Evolutionary conservation across 2,888 invertebrate genomes (phyloP).

Genomic region (Limnephilus marmoratus): DNA sequence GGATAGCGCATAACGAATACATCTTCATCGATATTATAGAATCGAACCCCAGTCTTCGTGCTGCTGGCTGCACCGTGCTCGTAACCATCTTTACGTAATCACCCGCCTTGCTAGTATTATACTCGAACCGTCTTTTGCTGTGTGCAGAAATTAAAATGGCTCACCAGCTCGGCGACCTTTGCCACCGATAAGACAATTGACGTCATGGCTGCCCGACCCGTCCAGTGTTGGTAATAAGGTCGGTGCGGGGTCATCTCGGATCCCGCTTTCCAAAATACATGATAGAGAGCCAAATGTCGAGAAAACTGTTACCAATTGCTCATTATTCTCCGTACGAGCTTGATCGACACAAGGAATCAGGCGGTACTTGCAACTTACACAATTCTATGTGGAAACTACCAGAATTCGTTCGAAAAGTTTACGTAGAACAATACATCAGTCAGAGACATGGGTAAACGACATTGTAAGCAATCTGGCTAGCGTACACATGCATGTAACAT

Average conservation of each 20-base stretch:
- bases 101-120: not conserved
- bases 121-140: not conserved
- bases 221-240: constrained; percentile 15
- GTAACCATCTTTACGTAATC: constrained; percentile 11
- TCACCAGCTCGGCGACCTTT: constrained; percentile 35
- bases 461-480: not conserved
- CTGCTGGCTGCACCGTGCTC: not conserved
- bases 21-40: too few species aligned
- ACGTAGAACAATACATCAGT: not conserved
- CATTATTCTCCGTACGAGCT: not conserved
- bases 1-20: too few species aligned
- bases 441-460: not conserved
- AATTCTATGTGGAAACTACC: not conserved
- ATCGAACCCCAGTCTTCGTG: not conserved
- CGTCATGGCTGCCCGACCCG: not conserved
- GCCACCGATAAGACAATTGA: constrained; percentile 34
- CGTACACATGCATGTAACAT: too few species aligned
- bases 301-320: not conserved
- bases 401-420: not conserved
- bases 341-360: not conserved
- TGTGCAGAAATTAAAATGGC: constrained; percentile 44
- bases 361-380: not conserved
- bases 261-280: constrained; percentile 36
- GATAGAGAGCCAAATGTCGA: not conserved
- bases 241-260: constrained; percentile 9